These are phyloP conservation scores for Pristionchus entomophagus DNA, from an alignment of 2,888 invertebrate species.

Conservation along the genomic window DNA sequence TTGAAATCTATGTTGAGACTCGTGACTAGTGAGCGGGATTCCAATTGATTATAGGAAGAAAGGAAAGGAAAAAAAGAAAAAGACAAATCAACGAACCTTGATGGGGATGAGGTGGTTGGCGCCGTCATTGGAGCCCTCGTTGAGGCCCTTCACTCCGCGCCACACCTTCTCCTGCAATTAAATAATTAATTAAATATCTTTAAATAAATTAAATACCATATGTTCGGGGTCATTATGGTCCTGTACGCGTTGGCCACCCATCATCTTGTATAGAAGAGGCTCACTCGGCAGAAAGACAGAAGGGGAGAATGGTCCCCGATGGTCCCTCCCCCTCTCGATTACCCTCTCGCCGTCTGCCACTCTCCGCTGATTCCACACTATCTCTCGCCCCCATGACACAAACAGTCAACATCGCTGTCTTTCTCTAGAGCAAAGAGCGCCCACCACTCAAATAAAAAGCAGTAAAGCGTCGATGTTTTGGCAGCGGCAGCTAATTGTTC, in stretches of 20 bases:
- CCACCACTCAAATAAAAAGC: slow-evolving; percentile 16
- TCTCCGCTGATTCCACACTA: background rate
- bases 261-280: background rate
- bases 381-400: background rate
- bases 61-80: background rate
- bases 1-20: background rate
- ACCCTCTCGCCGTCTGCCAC: background rate
- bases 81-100: slow-evolving; percentile 22
- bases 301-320: slow-evolving; percentile 8
- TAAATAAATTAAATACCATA: background rate
- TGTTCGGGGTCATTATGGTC: background rate
- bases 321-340: slow-evolving; percentile 17
- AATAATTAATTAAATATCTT: background rate
- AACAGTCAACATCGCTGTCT: background rate
- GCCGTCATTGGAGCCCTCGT: slow-evolving; percentile 46
- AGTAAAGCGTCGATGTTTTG: background rate
- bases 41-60: background rate
- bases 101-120: slow-evolving; percentile 46
- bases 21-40: background rate
- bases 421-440: background rate
- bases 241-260: slow-evolving; percentile 19
- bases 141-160: slow-evolving; percentile 45
- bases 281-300: background rate
- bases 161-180: slow-evolving; percentile 46
- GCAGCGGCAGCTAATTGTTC: background rate